Conservation (phyloP, 1,140 invertebrate species). For the Subanguina moxae region DNA sequence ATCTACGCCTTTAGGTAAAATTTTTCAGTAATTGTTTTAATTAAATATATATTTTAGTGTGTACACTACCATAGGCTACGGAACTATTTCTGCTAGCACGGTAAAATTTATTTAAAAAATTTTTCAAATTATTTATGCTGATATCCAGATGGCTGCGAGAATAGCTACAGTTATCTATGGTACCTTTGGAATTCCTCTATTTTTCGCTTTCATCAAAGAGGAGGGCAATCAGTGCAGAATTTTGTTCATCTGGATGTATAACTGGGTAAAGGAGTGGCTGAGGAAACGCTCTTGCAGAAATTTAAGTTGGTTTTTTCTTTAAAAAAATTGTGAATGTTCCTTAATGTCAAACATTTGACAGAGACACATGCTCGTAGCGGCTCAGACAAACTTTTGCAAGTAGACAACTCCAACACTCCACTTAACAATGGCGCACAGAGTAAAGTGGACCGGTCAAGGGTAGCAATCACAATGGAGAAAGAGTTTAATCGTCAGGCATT, state of each 20-base stretch:
- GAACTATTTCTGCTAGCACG: constrained; percentile 50
- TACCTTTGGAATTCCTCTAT: constrained; percentile 51
- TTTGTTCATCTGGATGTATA: constrained; percentile 47
- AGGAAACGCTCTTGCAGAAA: background rate
- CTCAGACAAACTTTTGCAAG: background rate
- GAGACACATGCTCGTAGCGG: background rate
- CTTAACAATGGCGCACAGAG: background rate
- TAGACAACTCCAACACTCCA: background rate
- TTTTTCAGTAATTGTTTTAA: background rate
- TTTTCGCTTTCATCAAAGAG: constrained; percentile 58
- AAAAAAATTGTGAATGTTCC: too few species aligned
- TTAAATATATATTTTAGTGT: constrained; percentile 36
- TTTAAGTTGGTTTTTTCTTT: background rate
- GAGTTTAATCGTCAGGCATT: background rate
- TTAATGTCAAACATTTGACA: too few species aligned
- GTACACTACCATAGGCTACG: constrained; percentile 58
- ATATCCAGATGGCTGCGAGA: constrained; percentile 28
- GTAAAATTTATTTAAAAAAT: background rate
- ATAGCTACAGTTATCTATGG: constrained; percentile 55
- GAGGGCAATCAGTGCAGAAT: constrained; percentile 50
- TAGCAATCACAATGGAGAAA: background rate
- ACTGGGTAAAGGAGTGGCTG: constrained; percentile 32
- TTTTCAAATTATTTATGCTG: background rate
- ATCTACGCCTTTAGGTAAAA: constrained; percentile 55
- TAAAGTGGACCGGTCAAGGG: background rate